Conservation (phyloP, 1,140 invertebrate species). For the Caenorhabditis inopinata region DNA sequence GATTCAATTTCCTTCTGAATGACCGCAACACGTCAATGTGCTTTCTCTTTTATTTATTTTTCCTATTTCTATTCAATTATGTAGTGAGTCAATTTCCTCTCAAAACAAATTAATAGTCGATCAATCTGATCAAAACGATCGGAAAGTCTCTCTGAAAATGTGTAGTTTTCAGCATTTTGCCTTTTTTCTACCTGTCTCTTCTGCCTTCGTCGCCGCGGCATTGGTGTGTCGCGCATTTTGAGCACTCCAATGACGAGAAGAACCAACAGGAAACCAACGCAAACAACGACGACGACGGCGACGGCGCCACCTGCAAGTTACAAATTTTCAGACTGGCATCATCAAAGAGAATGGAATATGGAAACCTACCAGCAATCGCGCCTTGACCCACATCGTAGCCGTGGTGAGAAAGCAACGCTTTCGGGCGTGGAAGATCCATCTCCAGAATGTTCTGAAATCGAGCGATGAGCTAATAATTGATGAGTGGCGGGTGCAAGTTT, state of each 20-base stretch:
- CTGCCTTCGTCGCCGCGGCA: constrained; percentile 52
- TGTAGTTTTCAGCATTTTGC: too few relatives aligned
- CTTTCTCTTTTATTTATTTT: constrained; percentile 4
- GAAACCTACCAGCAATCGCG: constrained; percentile 55
- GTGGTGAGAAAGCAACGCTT: constrained; percentile 62
- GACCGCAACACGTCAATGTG: background rate
- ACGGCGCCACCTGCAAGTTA: constrained; percentile 61
- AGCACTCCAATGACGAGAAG: constrained; percentile 63
- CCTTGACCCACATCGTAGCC: constrained; percentile 65
- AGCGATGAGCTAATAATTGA: too few relatives aligned
- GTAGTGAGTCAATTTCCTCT: too few relatives aligned
- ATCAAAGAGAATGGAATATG: too few relatives aligned
- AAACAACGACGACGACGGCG: constrained; percentile 64
- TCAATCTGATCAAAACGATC: background rate
- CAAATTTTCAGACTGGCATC: too few relatives aligned
- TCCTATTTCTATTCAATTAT: background rate
- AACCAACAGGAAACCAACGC: constrained; percentile 65
- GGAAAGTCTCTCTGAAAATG: too few relatives aligned
- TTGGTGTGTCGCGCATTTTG: constrained; percentile 63
- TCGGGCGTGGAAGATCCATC: constrained; percentile 66
- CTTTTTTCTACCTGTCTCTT: constrained; percentile 9
- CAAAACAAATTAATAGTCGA: too few relatives aligned
- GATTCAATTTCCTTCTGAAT: background rate
- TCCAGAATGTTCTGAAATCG: constrained; percentile 62
- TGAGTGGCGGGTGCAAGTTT: too few relatives aligned